Evolutionary conservation across 2,113 vertebrate genomes (phyloP).

Genomic region (Blennius ocellaris): DNA sequence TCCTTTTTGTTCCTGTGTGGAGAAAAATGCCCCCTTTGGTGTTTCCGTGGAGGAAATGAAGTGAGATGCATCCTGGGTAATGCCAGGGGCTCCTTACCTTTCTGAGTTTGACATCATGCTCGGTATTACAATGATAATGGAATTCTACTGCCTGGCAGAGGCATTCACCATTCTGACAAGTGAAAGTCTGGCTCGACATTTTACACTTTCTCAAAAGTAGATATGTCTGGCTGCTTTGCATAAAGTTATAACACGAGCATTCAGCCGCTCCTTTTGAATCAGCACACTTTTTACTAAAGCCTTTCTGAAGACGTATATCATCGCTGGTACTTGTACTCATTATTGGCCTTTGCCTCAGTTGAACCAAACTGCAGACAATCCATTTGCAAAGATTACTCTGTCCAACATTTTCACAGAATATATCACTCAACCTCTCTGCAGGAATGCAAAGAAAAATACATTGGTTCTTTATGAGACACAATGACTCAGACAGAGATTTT

Average conservation of each 20-base stretch:
- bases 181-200: conserved; percentile 41
- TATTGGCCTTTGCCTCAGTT: neutral
- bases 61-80: conserved; percentile 56
- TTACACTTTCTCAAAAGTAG: conserved; percentile 32
- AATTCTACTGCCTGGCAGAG: conserved; percentile 49
- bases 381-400: neutral
- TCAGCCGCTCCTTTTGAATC: neutral
- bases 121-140: conserved; percentile 65
- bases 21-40: conserved; percentile 52
- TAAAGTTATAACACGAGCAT: neutral
- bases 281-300: neutral
- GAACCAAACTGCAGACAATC: neutral
- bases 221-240: conserved; percentile 25
- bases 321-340: neutral
- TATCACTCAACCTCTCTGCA: neutral
- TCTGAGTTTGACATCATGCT: conserved; percentile 49
- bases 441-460: neutral
- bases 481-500: too few relatives aligned
- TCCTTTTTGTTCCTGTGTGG: neutral
- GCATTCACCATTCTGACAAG: conserved; percentile 58
- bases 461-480: neutral
- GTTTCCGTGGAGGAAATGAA: conserved; percentile 55
- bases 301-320: neutral
- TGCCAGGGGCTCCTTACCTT: conserved; percentile 27
- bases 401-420: neutral